Base-by-base conservation (phyloP, 2,113 vertebrate species). In the Ciconia maguari region DNA sequence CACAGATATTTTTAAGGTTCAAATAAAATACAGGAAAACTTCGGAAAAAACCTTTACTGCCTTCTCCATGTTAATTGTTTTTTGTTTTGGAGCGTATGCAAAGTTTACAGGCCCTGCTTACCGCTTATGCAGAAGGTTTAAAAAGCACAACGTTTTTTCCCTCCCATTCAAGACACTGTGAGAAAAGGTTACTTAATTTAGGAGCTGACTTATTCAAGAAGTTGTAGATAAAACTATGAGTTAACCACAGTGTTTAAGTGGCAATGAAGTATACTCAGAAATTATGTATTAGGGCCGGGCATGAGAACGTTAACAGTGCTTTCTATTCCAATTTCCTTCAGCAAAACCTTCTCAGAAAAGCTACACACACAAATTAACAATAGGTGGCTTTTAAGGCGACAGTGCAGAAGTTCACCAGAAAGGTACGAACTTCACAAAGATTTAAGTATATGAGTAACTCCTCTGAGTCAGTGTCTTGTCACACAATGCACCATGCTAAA, bases 391-490 rank as follows among this genome's bases (percentile, higher is more conserved):
- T 91, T 94, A 77, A 90, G 49, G 60, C 75, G 95, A 61, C 46
- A 68, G 58, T 85, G 87, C 16, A 3, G 78, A 89, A 87, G 84
- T 83, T 89, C 61, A 82, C 62, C 78, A 94, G 51, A 70, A 85
- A 93, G 49, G 81, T 82, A 92, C 29, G 44, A 34, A 46, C 68
- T 95, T 87, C 75, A 93, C 64, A 83, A 75, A 86, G 78, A 48
- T 34, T 64, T 64, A 55, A 83, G 79, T 41, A 9, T 54, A 70
- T 96, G 94, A 96, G 89, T 96, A 97, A 94, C 89, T 85, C n/a
- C 78, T 91, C 84, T 96, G 93, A 97, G 75, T 96, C 95, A 96
- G 29, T 84, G 62, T 38, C 81, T 91, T 90, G 78, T 95, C 94
- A 95, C 85, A 95, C 71, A 86, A 38, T 24, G 36, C 81, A 80